Evolutionary conservation across 1,140 invertebrate genomes (phyloP), one percentile per base, ranked within the genome.

Genomic region (Calycopis cecrops): DNA sequence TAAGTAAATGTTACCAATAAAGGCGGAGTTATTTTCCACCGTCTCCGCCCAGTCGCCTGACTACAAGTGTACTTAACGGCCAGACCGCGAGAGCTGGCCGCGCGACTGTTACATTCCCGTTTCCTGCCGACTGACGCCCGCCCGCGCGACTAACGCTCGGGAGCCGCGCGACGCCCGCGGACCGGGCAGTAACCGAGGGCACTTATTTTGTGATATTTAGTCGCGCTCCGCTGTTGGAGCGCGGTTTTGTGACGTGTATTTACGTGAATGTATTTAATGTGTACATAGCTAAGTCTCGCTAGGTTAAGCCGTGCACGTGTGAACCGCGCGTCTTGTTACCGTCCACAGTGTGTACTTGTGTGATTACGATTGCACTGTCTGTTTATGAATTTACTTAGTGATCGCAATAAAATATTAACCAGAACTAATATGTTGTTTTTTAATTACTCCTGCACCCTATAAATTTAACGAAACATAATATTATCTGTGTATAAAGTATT

Each of bases 201-300:
- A 54, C 48, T 48, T 35, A 44, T 54, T 49, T 59, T 65, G 63
- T 65, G 63, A 65, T 65, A 65, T 65, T 65, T 65, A 59, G 21
- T 49, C 17, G 18, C 50, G 49, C 12, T 53, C 47, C 47, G 16
- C 51, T 53, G 10, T 37, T 37, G 55, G 51, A 38, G 10, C 49
- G 49, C 8, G 14, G 9, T 37, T 51, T 51, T 37, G 11, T 51
- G 28, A n/a, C 17, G 35, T 51, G 34, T 50, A 35, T 35, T 18
- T 16, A 37, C 17, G 49, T 51, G 33, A 35, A 17, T 44, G 40
- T 44, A 18, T 17, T 51, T 37, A 37, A 37, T 37, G 34, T 51
- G 49, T 51, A 51, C 12, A 51, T 51, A 51, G 34, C 28, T 53
- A 21, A 50, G 48, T 55, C 56, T 16, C 33, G 8, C 33, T 63